Evolutionary conservation across 2,888 invertebrate genomes (phyloP).

Genomic region (Caenorhabditis doughertyi): DNA sequence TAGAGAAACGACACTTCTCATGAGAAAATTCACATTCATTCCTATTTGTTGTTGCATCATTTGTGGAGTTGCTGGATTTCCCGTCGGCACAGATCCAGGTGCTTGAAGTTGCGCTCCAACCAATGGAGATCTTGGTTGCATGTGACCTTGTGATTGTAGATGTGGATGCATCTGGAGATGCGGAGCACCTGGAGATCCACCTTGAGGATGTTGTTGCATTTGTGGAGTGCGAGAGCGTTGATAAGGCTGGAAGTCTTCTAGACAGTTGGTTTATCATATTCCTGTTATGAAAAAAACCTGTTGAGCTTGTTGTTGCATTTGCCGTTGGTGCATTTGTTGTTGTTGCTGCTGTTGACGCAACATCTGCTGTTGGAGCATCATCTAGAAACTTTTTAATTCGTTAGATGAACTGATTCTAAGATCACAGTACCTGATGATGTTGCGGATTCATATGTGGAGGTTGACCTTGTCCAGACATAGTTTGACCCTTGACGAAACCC

Average conservation of each 20-base stretch:
- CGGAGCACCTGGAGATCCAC: constrained; percentile 39
- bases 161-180: constrained; percentile 53
- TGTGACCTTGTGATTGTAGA: constrained; percentile 38
- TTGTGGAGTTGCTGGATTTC: constrained; percentile 50
- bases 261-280: neutral
- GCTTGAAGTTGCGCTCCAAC: constrained; percentile 23
- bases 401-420: neutral
- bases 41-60: constrained; percentile 55
- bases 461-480: constrained; percentile 48
- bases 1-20: neutral
- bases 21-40: constrained; percentile 44
- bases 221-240: constrained; percentile 45
- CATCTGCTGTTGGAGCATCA: constrained; percentile 33
- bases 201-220: constrained; percentile 24
- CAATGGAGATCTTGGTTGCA: constrained; percentile 34
- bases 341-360: constrained; percentile 41
- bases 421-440: constrained; percentile 23
- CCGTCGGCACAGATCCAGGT: constrained; percentile 16
- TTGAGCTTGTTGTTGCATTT: constrained; percentile 7
- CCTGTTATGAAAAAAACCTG: neutral
- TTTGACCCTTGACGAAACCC: neutral
- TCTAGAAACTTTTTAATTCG: neutral
- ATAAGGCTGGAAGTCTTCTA: constrained; percentile 13
- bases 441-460: constrained; percentile 36
- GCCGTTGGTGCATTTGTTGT: constrained; percentile 30